Base-by-base conservation (phyloP, 2,888 invertebrate genomes). In the Synergus umbraculus region DNA sequence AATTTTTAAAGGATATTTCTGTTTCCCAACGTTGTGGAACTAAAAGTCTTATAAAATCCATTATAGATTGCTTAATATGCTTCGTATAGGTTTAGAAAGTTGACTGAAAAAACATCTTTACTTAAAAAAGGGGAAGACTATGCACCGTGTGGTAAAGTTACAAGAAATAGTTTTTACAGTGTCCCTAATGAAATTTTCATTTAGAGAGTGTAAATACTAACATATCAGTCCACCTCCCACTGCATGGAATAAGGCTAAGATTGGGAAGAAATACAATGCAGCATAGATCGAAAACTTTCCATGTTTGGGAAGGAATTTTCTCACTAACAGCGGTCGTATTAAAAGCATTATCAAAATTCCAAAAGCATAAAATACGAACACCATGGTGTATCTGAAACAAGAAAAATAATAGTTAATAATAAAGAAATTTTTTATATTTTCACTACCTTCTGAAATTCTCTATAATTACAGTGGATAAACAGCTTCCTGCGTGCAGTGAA, bases 401-500 rank as follows among this genome's bases (percentile, higher is more conserved):
- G 84, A 76, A 82, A 46, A 79, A 83, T 84, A 76, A 67, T 58
- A 76, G 67, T 15, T 63, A 66, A 77, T 49, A 79, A 73, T 37
- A 37, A 37, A 4, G 37, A 5, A 37, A 37, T 37, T 37, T 4
- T 7, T 37, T 37, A 37, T 37, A 37, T 37, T 37, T 37, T 37
- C 37, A 37, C 5, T 37, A 37, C 7, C 5, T 37, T 37, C 5
- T 37, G 37, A 37, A 37, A 5, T 5, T 5, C 0, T 37, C 5
- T 37, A 37, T 37, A 37, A 37, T 95, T 94, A 99, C 97, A 99
- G 93, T 66, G 99, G 99, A 93, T 98, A 99, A 0, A 99, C 98
- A 79, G 98, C 98, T 93, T 99, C 99, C 90, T 99, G 98, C 0
- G 99, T 98, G 92, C 99, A 99, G 92, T 98, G 96, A 78, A 99